Conservation (phyloP, 2,888 invertebrate species). For the Xestia sexstrigata region DNA sequence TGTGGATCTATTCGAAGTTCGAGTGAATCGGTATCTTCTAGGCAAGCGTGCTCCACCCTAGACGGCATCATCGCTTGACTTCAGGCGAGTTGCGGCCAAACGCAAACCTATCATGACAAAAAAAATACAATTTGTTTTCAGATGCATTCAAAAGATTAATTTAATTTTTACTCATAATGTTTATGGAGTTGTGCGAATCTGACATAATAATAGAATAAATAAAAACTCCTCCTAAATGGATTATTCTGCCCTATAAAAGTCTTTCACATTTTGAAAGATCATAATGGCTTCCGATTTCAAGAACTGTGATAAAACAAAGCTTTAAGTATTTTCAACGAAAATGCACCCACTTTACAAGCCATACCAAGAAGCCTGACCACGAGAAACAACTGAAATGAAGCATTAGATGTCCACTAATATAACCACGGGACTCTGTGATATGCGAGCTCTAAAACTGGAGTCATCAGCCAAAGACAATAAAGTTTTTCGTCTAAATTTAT, state of each 20-base stretch:
- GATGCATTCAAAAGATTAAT: neutral
- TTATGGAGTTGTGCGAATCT: neutral
- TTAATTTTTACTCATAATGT: neutral
- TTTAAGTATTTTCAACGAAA: conserved; percentile 4
- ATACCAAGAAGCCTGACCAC: conserved; percentile 39
- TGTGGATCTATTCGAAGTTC: too few species aligned
- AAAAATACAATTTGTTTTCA: neutral
- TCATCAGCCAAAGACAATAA: conserved; percentile 14
- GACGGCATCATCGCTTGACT: too few species aligned
- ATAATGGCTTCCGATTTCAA: conserved; percentile 2
- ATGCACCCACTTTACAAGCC: conserved; percentile 17
- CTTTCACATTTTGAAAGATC: neutral
- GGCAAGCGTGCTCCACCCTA: too few species aligned
- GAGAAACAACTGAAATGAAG: conserved; percentile 13
- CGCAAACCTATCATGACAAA: too few species aligned
- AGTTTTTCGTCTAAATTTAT: conserved; percentile 20
- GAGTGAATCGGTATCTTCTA: too few species aligned
- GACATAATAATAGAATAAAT: neutral
- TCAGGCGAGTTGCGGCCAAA: too few species aligned
- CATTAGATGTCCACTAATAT: conserved; percentile 28
- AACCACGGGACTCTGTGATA: conserved; percentile 23
- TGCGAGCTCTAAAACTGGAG: neutral
- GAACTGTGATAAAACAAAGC: conserved; percentile 13
- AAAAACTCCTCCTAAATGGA: neutral
- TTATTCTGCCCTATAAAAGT: neutral